Evolutionary conservation across 1,140 invertebrate genomes (phyloP).

Genomic region (Ceratina japonica): DNA sequence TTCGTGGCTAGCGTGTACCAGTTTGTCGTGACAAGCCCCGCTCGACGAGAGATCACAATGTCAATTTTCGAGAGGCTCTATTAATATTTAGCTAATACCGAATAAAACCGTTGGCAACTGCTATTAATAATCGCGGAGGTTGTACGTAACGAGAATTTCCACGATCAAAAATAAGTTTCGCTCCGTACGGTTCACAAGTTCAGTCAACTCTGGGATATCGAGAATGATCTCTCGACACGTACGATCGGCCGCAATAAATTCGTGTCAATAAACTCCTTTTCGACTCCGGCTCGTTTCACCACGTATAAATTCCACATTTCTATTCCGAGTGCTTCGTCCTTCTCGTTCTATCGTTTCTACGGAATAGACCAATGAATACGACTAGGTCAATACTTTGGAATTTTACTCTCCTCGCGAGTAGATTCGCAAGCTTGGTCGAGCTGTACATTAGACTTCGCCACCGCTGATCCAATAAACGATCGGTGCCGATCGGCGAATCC

Average conservation of each 20-base stretch:
- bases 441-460: too few species aligned
- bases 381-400: too few species aligned
- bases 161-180: neutral
- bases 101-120: too few species aligned
- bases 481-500: neutral
- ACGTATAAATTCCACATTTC: too few species aligned
- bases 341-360: too few species aligned
- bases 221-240: neutral
- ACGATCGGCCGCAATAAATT: slow-evolving; percentile 4
- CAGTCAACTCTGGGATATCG: slow-evolving; percentile 1
- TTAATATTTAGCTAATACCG: too few species aligned
- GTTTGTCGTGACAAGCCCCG: neutral
- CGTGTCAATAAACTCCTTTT: slow-evolving; percentile 6
- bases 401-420: too few species aligned
- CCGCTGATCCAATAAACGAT: neutral
- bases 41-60: neutral
- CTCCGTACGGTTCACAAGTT: neutral
- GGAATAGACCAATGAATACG: too few species aligned
- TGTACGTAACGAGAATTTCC: neutral
- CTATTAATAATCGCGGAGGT: neutral
- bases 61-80: too few species aligned
- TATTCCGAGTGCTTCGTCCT: too few species aligned
- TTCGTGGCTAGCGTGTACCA: neutral
- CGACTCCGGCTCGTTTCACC: neutral
- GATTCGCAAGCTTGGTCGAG: too few species aligned